phyloP scores from a whole-genome alignment of 2,888 invertebrate species.

The Eubasilissa splendida region DNA sequence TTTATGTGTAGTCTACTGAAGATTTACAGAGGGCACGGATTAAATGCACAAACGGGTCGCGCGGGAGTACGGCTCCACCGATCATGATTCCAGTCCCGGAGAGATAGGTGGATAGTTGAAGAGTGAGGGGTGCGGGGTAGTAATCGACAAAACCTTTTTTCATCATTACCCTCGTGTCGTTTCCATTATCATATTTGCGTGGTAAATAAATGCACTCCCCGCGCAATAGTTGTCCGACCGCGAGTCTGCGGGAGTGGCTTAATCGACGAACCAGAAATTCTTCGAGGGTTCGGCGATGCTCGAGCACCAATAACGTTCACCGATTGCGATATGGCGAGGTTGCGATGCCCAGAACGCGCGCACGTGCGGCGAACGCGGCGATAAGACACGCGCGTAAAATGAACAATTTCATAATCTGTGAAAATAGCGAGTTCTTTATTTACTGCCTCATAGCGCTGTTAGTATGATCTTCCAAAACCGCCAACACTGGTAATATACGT shows the following conservation, averaged over 20 bases:
- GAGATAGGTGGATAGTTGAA: neutral
- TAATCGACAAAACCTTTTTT: conserved; percentile 18
- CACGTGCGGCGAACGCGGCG: no score
- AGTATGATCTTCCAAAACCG: no score
- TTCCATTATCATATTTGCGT: conserved; percentile 27
- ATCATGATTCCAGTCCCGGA: neutral
- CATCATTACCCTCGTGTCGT: conserved; percentile 15
- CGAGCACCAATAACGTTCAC: conserved; percentile 7
- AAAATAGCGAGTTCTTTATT: no score
- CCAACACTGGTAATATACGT: no score
- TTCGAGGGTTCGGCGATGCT: neutral
- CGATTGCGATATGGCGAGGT: neutral
- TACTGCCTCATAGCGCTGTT: no score
- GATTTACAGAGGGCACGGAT: no score
- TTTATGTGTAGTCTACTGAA: no score
- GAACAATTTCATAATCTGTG: no score
- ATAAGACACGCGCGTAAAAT: no score
- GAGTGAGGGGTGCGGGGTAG: neutral
- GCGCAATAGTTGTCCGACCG: neutral
- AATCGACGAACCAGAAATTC: conserved; percentile 20
- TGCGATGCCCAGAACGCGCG: no score
- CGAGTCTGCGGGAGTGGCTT: conserved; percentile 4
- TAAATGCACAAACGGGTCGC: no score
- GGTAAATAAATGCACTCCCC: conserved; percentile 9
- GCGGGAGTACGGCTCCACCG: no score